Conservation (phyloP, 2,888 invertebrate species). For the Lordiphosa andalusiaca region DNA sequence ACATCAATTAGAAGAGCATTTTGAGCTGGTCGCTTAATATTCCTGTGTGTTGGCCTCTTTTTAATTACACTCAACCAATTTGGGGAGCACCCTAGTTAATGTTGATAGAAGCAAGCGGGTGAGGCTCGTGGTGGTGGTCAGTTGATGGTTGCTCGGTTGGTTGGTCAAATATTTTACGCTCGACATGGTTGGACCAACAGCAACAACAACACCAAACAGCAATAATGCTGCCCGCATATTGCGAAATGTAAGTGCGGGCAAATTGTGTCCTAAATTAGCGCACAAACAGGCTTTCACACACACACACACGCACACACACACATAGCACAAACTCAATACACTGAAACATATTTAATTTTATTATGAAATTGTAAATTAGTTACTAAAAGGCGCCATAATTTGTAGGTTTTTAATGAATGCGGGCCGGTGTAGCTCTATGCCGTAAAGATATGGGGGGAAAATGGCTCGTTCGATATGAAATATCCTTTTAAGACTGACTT, state of each 20-base stretch:
- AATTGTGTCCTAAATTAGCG: conserved; percentile 8
- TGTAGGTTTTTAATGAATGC: too few relatives aligned
- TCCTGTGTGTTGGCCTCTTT: conserved; percentile 26
- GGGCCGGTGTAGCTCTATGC: too few relatives aligned
- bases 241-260: conserved; percentile 13
- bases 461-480: too few relatives aligned
- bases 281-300: not conserved
- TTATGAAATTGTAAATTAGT: too few relatives aligned
- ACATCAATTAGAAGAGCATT: conserved; percentile 7
- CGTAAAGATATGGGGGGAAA: too few relatives aligned
- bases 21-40: conserved; percentile 37
- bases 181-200: conserved; percentile 27
- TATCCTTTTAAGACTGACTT: too few relatives aligned
- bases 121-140: not conserved
- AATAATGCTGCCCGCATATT: conserved; percentile 30
- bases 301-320: not conserved
- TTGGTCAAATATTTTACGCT: conserved; percentile 52
- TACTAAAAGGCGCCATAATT: too few relatives aligned
- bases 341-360: not conserved
- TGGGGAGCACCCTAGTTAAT: conserved; percentile 4
- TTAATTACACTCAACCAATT: conserved; percentile 41
- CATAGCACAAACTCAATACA: not conserved
- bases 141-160: conserved; percentile 24
- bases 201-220: conserved; percentile 17
- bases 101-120: not conserved